Conservation (phyloP, 2,797 vertebrate species). For the Molossus molossus region DNA sequence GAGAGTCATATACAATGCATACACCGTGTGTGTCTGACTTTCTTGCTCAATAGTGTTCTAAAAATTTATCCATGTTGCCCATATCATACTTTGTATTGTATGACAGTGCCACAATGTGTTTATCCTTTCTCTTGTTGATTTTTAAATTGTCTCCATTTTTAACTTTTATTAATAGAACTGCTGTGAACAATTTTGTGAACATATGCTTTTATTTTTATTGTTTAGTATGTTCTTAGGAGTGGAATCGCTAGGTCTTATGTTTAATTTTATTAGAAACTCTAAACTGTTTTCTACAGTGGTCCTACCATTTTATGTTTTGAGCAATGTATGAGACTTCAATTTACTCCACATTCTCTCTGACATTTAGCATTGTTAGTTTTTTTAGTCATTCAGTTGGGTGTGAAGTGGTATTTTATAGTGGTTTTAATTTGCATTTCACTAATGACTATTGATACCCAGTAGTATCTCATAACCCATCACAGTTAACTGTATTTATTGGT, state of each 20-base stretch:
- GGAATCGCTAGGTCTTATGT: neutral
- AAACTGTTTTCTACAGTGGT: neutral
- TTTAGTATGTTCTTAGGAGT: neutral
- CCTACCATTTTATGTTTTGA: neutral
- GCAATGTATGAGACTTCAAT: neutral
- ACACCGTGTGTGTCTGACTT: neutral
- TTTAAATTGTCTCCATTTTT: neutral
- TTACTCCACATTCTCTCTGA: neutral
- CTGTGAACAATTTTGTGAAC: neutral
- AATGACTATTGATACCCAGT: neutral
- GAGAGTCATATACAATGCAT: neutral
- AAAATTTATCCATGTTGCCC: neutral
- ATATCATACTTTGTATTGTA: neutral
- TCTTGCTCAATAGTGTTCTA: neutral
- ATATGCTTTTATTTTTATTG: neutral
- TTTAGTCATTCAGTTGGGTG: neutral
- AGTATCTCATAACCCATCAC: neutral
- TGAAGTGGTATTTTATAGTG: neutral
- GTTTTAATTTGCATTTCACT: conserved; percentile 14
- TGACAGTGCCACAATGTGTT: neutral
- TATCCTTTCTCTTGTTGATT: conserved; percentile 11
- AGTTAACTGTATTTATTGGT: neutral
- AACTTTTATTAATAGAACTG: neutral
- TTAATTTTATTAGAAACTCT: conserved; percentile 40
- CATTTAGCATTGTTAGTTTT: neutral